phyloP scores from a whole-genome alignment of 2,797 vertebrate genomes.

The Dallia pectoralis region DNA sequence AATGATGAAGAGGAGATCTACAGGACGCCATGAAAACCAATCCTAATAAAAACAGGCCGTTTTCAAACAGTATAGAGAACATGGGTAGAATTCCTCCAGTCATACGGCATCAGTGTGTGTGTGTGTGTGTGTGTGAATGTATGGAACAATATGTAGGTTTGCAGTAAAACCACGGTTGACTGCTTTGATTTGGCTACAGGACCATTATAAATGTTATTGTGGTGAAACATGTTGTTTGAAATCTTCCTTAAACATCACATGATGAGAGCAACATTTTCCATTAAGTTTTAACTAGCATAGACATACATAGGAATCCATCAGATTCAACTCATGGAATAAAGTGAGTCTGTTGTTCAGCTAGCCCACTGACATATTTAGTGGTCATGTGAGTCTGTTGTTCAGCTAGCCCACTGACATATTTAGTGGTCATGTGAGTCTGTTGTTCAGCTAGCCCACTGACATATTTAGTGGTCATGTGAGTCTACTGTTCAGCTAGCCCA shows the following conservation, averaged over 20 bases:
- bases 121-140: conserved; percentile 3
- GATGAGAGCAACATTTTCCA: neutral
- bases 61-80: conserved; percentile 17
- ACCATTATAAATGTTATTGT: conserved; percentile 25
- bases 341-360: too few relatives aligned
- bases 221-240: conserved; percentile 10
- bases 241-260: conserved; percentile 11
- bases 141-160: neutral
- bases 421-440: conserved; percentile 38
- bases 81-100: conserved; percentile 44
- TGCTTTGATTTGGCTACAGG: conserved; percentile 23
- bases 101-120: conserved; percentile 45
- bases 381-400: conserved; percentile 39
- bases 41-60: conserved; percentile 58
- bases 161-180: conserved; percentile 23
- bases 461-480: conserved; percentile 46
- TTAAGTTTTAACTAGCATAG: neutral
- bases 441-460: conserved; percentile 23
- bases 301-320: neutral
- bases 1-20: conserved; percentile 17
- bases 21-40: conserved; percentile 52
- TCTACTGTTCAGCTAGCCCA: conserved; percentile 21
- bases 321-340: conserved; percentile 38
- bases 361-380: conserved; percentile 41
- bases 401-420: conserved; percentile 29